Conservation (phyloP, 2,113 vertebrate species). For the Montifringilla adamsi region DNA sequence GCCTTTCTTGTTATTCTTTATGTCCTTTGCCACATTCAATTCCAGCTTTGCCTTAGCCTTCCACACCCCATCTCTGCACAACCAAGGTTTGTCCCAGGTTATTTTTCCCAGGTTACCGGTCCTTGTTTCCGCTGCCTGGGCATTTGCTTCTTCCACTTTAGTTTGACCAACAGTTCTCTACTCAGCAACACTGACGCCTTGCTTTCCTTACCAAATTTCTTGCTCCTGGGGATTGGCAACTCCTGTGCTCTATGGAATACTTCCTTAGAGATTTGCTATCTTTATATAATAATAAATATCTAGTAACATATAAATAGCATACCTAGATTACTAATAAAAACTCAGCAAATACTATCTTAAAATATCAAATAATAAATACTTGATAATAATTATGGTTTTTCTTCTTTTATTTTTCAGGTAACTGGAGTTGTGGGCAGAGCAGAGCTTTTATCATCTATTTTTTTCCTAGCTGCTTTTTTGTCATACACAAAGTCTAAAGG, state of each 20-base stretch:
- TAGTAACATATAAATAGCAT: not conserved
- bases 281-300: not conserved
- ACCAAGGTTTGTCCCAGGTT: not conserved
- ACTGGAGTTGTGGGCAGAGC: constrained; percentile 97
- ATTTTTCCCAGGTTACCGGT: not conserved
- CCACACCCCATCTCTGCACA: not conserved
- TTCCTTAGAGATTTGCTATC: not conserved
- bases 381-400: not conserved
- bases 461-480: constrained; percentile 93
- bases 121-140: not conserved
- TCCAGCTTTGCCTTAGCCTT: not conserved
- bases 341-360: not conserved
- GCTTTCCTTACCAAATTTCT: not conserved
- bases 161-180: not conserved
- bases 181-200: not conserved
- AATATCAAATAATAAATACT: not conserved
- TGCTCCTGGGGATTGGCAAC: not conserved
- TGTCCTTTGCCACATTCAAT: not conserved
- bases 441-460: constrained; percentile 95
- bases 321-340: not conserved
- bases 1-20: not conserved
- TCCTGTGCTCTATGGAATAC: not conserved
- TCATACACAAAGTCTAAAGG: constrained; percentile 94
- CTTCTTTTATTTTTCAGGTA: constrained; percentile 74
- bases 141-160: not conserved